Conservation (phyloP, 2,113 vertebrate genomes). For the Acanthisitta chloris region DNA sequence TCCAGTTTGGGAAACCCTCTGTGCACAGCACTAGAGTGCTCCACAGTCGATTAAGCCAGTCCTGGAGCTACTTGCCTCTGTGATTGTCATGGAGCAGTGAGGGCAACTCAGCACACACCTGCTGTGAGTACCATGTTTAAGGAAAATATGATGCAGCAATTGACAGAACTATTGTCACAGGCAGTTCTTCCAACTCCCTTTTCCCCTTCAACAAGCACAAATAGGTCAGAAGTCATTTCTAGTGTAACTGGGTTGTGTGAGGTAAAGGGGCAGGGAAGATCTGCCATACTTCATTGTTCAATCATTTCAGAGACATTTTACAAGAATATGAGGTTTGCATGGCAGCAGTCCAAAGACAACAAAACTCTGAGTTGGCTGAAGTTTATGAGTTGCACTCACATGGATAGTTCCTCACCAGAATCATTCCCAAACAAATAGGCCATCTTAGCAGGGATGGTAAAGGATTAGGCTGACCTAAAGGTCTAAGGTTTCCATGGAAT, state of each 20-base stretch:
- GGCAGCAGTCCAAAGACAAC: neutral
- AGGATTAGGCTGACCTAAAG: neutral
- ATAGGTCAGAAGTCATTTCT: neutral
- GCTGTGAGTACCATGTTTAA: neutral
- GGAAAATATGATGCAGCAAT: neutral
- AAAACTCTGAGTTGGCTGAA: neutral
- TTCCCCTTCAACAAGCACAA: neutral
- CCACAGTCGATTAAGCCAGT: neutral
- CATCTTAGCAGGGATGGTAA: neutral
- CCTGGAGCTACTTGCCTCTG: rapidly evolving
- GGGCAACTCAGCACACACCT: neutral
- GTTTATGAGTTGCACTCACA: neutral
- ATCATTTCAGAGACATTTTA: neutral
- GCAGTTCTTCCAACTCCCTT: neutral
- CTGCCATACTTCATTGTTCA: neutral
- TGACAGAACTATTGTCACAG: neutral
- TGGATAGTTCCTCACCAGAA: neutral
- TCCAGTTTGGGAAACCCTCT: neutral
- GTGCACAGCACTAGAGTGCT: neutral
- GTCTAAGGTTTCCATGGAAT: neutral
- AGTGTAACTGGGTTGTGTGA: neutral
- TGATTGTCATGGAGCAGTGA: neutral
- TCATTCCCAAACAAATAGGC: neutral
- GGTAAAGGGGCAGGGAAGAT: neutral
- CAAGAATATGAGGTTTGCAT: neutral